A percentile compares a stretch with the other conserved stretches of the same genome.
Conservation (phyloP, 2,797 vertebrate species). For the Sebastes matsubarae region DNA sequence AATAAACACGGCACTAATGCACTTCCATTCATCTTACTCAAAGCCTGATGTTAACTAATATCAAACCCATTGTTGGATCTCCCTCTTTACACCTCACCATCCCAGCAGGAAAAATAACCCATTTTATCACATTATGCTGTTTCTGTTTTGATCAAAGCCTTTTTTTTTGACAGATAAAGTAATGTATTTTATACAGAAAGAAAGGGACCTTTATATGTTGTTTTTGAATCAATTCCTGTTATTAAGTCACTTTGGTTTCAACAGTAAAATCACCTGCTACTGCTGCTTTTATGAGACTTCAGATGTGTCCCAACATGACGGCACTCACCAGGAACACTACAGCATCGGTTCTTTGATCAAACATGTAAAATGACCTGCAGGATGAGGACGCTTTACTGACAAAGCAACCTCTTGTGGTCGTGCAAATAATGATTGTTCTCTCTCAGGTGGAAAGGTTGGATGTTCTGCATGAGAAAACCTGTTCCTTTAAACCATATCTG, state of each 20-base stretch:
- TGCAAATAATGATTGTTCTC: not conserved
- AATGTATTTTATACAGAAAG: not conserved
- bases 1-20: conserved; percentile 64
- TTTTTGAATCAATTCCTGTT: not conserved
- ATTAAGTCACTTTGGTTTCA: not conserved
- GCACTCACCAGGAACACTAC: not conserved
- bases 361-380: not conserved
- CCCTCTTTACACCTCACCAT: conserved; percentile 9
- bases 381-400: not conserved
- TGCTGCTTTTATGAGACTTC: not conserved
- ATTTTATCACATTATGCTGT: conserved; percentile 38
- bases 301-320: not conserved
- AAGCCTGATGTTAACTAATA: conserved; percentile 36
- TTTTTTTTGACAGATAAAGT: conserved; percentile 18
- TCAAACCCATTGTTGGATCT: conserved; percentile 39
- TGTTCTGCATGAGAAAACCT: not conserved
- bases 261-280: not conserved
- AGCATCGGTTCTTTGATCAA: not conserved
- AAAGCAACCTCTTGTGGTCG: not conserved
- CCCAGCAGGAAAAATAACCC: conserved; percentile 27
- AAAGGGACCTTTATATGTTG: not conserved
- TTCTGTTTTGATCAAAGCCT: conserved; percentile 30
- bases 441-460: not conserved
- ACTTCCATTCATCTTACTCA: conserved; percentile 63
- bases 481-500: not conserved